Conservation (phyloP, 2,797 vertebrate genomes). For the Zenarchopterus dispar region DNA sequence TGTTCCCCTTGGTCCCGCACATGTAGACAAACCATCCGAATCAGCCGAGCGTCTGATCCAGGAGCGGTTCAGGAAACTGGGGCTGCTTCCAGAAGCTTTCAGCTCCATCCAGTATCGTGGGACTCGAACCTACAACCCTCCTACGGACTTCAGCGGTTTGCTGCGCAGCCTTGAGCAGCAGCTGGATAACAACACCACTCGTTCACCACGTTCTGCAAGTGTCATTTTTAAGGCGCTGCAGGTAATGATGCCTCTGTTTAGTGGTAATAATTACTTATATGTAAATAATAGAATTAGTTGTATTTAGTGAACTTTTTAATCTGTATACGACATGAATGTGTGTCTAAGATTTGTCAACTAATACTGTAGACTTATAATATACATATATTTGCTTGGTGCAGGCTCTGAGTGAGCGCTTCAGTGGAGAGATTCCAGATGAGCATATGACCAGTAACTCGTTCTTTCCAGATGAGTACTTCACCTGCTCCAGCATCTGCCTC, state of each 20-base stretch:
- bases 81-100: constrained; percentile 95
- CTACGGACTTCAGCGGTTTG: constrained; percentile 96
- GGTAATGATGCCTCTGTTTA: constrained; percentile 66
- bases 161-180: constrained; percentile 91
- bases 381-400: constrained; percentile 49
- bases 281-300: neutral
- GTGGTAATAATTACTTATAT: neutral
- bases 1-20: neutral
- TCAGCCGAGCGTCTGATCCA: constrained; percentile 95
- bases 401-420: constrained; percentile 98
- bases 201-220: constrained; percentile 92
- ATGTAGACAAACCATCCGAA: constrained; percentile 89
- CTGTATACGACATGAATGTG: too few relatives aligned
- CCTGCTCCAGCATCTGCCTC: constrained; percentile 94
- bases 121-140: constrained; percentile 96
- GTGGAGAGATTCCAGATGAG: constrained; percentile 94
- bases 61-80: constrained; percentile 95
- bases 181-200: constrained; percentile 95
- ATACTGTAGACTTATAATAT: too few relatives aligned
- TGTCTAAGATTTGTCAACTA: too few relatives aligned
- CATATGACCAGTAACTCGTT: constrained; percentile 95
- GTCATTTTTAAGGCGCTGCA: constrained; percentile 97
- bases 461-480: constrained; percentile 98
- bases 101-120: constrained; percentile 97
- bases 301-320: too few relatives aligned